A percentile compares a stretch with the other conserved stretches of the same genome.
These are phyloP conservation scores for Metallyticus violacea DNA, from an alignment of 2,888 invertebrate genomes.

Conservation along the genomic window DNA sequence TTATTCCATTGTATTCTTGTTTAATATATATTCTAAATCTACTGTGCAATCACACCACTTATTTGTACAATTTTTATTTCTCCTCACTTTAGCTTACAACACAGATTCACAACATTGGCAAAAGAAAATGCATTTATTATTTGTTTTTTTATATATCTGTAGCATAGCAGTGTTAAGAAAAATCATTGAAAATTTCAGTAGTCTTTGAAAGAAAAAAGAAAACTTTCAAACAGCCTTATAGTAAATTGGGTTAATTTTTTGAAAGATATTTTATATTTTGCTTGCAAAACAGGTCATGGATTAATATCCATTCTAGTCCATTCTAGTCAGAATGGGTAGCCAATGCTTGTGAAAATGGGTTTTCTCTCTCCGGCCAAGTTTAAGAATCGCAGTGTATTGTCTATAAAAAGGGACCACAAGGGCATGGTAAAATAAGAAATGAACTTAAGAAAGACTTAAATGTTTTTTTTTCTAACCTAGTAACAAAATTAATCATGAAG, in stretches of 20 bases:
- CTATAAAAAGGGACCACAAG: conserved; percentile 10
- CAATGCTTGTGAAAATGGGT: background rate
- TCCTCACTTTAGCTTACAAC: background rate
- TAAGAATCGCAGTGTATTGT: background rate
- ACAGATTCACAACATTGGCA: background rate
- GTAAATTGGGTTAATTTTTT: background rate
- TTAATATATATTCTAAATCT: background rate
- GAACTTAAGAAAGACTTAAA: conserved; percentile 7
- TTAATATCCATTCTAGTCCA: no score
- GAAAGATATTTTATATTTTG: background rate
- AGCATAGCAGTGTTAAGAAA: background rate
- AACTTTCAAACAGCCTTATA: background rate
- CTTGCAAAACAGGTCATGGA: background rate
- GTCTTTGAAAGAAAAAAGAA: no score
- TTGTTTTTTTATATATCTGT: background rate
- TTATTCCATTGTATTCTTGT: background rate
- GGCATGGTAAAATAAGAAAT: background rate
- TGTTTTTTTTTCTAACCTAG: conserved; percentile 17
- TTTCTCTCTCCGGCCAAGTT: background rate
- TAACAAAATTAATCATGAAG: conserved; percentile 11
- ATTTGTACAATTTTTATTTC: background rate
- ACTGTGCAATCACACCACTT: background rate
- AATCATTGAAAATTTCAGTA: no score
- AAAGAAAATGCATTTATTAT: background rate
- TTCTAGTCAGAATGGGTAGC: background rate